These are phyloP conservation scores for Halcyon chelicuti DNA, from an alignment of 2,797 vertebrate species.

Conservation along the genomic window DNA sequence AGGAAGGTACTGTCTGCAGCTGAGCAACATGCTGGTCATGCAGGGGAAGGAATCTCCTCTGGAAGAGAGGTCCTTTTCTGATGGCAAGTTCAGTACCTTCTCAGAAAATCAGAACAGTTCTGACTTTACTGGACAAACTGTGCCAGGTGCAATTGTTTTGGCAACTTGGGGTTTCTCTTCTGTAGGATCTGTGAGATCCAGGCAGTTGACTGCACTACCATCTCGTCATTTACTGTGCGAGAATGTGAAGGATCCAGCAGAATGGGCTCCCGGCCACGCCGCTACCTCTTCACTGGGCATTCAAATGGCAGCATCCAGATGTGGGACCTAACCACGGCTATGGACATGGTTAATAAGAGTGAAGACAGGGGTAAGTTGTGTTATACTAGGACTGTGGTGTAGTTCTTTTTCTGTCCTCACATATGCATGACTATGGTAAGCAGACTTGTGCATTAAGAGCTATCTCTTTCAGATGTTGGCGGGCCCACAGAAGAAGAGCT, in stretches of 20 bases:
- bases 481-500: constrained; percentile 95
- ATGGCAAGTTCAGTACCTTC: background rate
- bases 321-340: constrained; percentile 98
- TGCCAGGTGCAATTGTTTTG: background rate
- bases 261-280: constrained; percentile 94
- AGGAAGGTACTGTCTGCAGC: background rate
- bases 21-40: background rate
- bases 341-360: constrained; percentile 93
- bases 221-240: constrained; percentile 92
- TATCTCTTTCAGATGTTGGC: constrained; percentile 84
- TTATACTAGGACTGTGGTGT: background rate
- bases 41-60: background rate
- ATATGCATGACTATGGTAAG: background rate
- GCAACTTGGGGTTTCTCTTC: background rate
- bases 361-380: constrained; percentile 85
- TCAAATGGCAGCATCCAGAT: constrained; percentile 98
- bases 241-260: constrained; percentile 97
- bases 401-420: background rate
- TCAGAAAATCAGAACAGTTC: background rate
- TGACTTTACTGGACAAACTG: background rate
- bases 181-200: constrained; percentile 96
- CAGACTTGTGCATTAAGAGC: background rate
- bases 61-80: background rate
- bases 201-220: constrained; percentile 94
- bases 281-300: constrained; percentile 96